phyloP scores from a whole-genome alignment of 2,888 invertebrate species.

The Melanargia galathea region DNA sequence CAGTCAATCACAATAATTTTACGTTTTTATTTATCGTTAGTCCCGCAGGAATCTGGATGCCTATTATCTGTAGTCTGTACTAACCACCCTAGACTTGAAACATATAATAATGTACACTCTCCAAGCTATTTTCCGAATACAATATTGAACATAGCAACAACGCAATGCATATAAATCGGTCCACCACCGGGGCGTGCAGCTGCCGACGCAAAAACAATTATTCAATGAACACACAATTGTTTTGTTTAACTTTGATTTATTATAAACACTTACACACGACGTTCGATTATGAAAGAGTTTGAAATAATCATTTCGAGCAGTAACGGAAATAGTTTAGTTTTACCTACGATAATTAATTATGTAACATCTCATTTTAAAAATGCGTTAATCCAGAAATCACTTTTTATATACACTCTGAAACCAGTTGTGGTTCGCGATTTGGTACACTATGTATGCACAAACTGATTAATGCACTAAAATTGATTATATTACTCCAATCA shows the following conservation, averaged over 20 bases:
- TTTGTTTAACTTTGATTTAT: constrained; percentile 22
- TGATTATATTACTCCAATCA: neutral
- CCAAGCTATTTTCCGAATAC: neutral
- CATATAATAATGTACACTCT: neutral
- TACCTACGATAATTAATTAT: neutral
- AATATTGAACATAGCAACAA: constrained; percentile 10
- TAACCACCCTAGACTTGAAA: neutral
- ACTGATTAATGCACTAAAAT: neutral
- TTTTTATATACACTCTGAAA: neutral
- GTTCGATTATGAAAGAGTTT: constrained; percentile 17
- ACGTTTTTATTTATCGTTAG: too few species aligned
- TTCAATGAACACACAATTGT: constrained; percentile 29
- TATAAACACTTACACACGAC: constrained; percentile 21
- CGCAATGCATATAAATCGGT: constrained; percentile 12
- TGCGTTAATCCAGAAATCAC: neutral
- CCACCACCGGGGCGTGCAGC: constrained; percentile 23
- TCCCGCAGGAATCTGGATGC: too few species aligned
- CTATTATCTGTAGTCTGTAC: too few species aligned
- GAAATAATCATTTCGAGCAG: constrained; percentile 5
- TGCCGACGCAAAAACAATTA: constrained; percentile 30
- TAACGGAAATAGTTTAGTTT: constrained; percentile 11
- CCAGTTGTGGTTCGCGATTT: too few species aligned
- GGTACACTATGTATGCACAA: too few species aligned
- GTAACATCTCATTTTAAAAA: neutral
- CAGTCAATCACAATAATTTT: too few species aligned